Evolutionary conservation across 2,797 vertebrate genomes (phyloP).

Genomic region (Notoglanidium macrostoma): DNA sequence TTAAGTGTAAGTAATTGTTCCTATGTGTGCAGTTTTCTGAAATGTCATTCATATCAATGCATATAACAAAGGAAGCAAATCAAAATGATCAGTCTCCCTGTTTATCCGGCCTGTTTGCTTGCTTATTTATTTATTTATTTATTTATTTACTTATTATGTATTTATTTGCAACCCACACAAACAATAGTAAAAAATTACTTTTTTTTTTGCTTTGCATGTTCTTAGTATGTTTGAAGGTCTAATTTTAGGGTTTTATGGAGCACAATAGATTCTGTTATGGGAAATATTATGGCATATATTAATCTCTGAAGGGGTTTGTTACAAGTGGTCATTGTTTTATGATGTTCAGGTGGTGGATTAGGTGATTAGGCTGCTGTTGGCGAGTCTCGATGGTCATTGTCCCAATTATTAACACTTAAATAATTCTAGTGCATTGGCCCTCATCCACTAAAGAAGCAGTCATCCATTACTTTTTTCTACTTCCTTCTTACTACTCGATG

Average conservation of each 20-base stretch:
- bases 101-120: not conserved
- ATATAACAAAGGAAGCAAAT: not conserved
- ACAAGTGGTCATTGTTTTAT: slow-evolving; percentile 36
- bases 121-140: not conserved
- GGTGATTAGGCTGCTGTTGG: slow-evolving; percentile 30
- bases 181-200: not conserved
- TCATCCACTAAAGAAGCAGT: slow-evolving; percentile 10
- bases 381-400: slow-evolving; percentile 13
- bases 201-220: not conserved
- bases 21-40: not conserved
- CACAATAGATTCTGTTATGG: slow-evolving; percentile 13
- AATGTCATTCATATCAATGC: not conserved
- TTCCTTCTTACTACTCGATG: slow-evolving; percentile 45
- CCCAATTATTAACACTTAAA: slow-evolving; percentile 23
- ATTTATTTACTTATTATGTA: not conserved
- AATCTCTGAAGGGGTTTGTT: slow-evolving; percentile 30
- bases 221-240: not conserved
- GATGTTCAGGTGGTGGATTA: slow-evolving; percentile 29
- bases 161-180: not conserved
- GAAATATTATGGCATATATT: slow-evolving; percentile 19
- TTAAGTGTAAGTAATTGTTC: not conserved
- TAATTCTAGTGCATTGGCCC: not conserved
- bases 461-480: slow-evolving; percentile 30
- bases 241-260: slow-evolving; percentile 12
- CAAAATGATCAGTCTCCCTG: not conserved